phyloP scores from a whole-genome alignment of 2,888 invertebrate genomes.

The Bimastos eiseni region DNA sequence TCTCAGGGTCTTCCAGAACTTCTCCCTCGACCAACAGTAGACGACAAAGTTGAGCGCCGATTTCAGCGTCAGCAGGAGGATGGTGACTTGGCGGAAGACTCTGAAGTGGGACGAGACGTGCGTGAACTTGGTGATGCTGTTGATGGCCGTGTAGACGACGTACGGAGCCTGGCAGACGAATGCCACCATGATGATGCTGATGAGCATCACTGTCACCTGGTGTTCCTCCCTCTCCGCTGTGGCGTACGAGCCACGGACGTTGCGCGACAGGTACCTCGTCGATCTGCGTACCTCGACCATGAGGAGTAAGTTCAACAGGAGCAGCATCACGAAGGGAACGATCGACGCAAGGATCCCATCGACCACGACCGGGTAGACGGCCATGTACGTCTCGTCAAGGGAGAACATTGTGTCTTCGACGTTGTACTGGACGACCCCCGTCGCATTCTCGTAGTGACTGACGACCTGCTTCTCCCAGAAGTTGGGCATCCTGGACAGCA shows the following conservation, averaged over 20 bases:
- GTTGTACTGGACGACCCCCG: constrained; percentile 38
- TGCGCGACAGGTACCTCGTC: constrained; percentile 54
- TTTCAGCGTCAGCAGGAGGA: constrained; percentile 52
- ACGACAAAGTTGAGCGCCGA: constrained; percentile 59
- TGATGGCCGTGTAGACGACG: constrained; percentile 48
- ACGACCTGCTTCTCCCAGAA: constrained; percentile 50
- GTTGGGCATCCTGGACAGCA: constrained; percentile 49
- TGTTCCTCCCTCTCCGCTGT: constrained; percentile 54
- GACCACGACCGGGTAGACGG: constrained; percentile 48
- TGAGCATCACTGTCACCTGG: constrained; percentile 58
- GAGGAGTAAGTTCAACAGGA: constrained; percentile 53
- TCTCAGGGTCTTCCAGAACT: constrained; percentile 59
- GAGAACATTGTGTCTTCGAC: constrained; percentile 44
- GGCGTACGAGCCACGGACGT: constrained; percentile 44
- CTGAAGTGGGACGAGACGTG: constrained; percentile 25
- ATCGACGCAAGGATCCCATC: constrained; percentile 50
- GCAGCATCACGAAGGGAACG: constrained; percentile 54
- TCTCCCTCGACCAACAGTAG: constrained; percentile 62
- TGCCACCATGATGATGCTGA: constrained; percentile 57
- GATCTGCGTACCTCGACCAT: constrained; percentile 57
- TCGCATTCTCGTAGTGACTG: constrained; percentile 29
- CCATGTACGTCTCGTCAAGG: constrained; percentile 44
- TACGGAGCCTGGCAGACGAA: constrained; percentile 57
- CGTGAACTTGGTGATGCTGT: constrained; percentile 35
- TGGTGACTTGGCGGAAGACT: constrained; percentile 42